phyloP scores from a whole-genome alignment of 2,888 invertebrate species.

The Phasia obesa region DNA sequence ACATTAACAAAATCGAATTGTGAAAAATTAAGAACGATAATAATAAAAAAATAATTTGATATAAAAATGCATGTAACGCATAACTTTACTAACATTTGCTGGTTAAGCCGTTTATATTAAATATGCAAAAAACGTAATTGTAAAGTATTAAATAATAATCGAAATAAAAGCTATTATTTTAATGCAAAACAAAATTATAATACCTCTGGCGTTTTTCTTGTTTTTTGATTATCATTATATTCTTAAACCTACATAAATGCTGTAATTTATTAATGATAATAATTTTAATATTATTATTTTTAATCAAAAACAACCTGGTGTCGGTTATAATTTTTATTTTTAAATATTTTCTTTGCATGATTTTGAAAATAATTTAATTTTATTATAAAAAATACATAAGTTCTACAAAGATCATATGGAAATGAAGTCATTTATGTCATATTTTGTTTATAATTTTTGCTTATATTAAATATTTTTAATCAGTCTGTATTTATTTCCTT shows the following conservation, averaged over 20 bases:
- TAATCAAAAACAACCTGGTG: slow-evolving; percentile 16
- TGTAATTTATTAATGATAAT: too few relatives aligned
- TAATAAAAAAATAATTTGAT: too few relatives aligned
- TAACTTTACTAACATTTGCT: slow-evolving; percentile 54
- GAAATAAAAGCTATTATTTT: slow-evolving; percentile 63
- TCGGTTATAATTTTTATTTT: slow-evolving; percentile 9
- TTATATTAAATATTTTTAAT: too few relatives aligned
- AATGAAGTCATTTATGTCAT: slow-evolving; percentile 6
- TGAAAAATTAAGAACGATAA: slow-evolving; percentile 14
- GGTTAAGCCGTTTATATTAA: slow-evolving; percentile 27
- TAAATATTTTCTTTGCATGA: slow-evolving; percentile 25
- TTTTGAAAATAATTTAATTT: neutral
- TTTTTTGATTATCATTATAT: slow-evolving; percentile 23
- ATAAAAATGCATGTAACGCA: slow-evolving; percentile 58
- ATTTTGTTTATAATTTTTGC: too few relatives aligned
- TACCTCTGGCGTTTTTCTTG: slow-evolving; percentile 61
- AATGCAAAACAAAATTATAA: slow-evolving; percentile 63
- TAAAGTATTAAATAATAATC: slow-evolving; percentile 55
- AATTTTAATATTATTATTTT: neutral
- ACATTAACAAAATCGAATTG: slow-evolving; percentile 39
- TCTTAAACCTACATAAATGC: neutral
- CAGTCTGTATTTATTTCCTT: too few relatives aligned
- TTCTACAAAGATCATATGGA: neutral
- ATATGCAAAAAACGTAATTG: slow-evolving; percentile 46
- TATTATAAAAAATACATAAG: neutral